Evolutionary conservation across 2,797 vertebrate genomes (phyloP), one percentile per base, ranked within the genome.

Genomic region (Rousettus madagascariensis): DNA sequence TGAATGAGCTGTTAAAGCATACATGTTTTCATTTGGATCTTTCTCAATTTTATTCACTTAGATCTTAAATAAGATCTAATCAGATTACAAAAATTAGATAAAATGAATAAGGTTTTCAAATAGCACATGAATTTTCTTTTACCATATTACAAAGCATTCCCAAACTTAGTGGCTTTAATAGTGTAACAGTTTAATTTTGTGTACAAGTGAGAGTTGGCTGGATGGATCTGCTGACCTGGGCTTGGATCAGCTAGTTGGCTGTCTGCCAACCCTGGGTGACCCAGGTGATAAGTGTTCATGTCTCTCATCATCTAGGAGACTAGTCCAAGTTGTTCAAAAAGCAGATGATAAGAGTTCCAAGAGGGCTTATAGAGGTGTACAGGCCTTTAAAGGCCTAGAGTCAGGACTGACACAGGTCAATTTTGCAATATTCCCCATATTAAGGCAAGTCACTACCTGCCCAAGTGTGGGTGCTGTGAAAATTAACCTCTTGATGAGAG

Each of bases 41-140:
- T 94, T 90, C 26, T 57, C 22, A 59, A 77, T 72, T 93, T 88
- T 90, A 53, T 87, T 85, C 36, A 90, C 1, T 43, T 94, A 80
- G 30, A 36, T 41, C 26, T 65, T 46, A 90, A 53, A 8, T 65
- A 61, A 41, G 26, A 86, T 30, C 36, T 78, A 43, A 68, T 83
- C 55, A 77, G 79, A 86, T 92, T 77, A 84, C 30, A 65, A 78
- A 85, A 55, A 68, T 41, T 22, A 79, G 26, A 66, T 69, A 91
- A 51, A 3, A 9, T 82, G 61, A 74, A 33, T 36, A 43, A 75
- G 68, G n/a, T 49, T 86, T 80, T 78, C 46, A 77, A 15, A 68
- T 49, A 22, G 2, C 38, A 15, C 3, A 1, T 33, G 28, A 57
- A 12, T 78, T 94, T 75, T 74, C 19, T 83, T 86, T 86, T 68